These are phyloP conservation scores for Drosophila engyochracea DNA, from an alignment of 2,888 invertebrate genomes.

Conservation along the genomic window DNA sequence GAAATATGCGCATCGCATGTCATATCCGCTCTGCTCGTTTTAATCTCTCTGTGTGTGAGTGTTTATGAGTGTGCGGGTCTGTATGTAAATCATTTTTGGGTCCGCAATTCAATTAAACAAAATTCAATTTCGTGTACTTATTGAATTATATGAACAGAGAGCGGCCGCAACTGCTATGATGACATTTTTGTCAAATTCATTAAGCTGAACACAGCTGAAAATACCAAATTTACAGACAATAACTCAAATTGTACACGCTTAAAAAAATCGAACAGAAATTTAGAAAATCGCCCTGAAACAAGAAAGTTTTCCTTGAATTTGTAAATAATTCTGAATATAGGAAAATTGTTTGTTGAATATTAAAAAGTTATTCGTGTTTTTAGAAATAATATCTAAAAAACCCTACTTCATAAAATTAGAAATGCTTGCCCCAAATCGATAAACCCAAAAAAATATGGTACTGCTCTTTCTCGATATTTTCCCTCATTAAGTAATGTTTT, in stretches of 20 bases:
- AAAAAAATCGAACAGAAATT: neutral
- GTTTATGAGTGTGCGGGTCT: conserved; percentile 3
- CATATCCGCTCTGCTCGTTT: conserved; percentile 48
- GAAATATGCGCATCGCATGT: conserved; percentile 65
- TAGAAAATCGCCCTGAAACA: neutral
- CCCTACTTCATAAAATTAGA: neutral
- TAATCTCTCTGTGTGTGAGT: conserved; percentile 13
- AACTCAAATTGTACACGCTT: conserved; percentile 27
- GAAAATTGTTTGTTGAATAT: neutral
- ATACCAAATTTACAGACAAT: neutral
- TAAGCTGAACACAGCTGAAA: conserved; percentile 43
- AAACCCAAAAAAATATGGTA: neutral
- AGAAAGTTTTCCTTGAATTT: neutral
- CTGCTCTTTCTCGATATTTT: neutral
- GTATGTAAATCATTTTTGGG: conserved; percentile 22
- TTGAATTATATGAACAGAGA: conserved; percentile 61
- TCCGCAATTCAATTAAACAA: conserved; percentile 64
- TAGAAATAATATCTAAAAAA: neutral
- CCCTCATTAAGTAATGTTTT: neutral
- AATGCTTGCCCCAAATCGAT: too few species aligned
- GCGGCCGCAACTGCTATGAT: conserved; percentile 49
- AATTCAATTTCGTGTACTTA: conserved; percentile 62
- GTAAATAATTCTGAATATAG: neutral
- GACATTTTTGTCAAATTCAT: conserved; percentile 50
- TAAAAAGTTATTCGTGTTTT: neutral